A percentile compares a stretch with the other conserved stretches of the same genome.
Conservation (phyloP, 1,140 invertebrate genomes). For the Drosophila repletoides region DNA sequence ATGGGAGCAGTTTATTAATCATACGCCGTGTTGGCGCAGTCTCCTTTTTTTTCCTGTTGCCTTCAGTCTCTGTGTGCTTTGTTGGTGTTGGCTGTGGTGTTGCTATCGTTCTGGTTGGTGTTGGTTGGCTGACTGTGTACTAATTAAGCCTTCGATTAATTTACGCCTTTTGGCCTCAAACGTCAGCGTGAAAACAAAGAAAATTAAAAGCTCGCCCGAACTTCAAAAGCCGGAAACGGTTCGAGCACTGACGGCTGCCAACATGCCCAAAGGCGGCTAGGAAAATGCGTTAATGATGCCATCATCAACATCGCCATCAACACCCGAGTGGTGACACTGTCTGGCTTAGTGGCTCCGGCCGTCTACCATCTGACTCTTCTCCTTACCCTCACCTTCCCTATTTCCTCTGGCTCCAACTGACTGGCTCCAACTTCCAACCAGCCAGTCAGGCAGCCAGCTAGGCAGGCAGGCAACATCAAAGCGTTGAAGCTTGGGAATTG, state of each 20-base stretch:
- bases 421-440: conserved; percentile 19
- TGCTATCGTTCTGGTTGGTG: conserved; percentile 3
- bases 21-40: conserved; percentile 69
- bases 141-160: conserved; percentile 81
- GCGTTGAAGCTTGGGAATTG: conserved; percentile 81
- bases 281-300: conserved; percentile 77
- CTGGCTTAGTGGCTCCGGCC: conserved; percentile 66
- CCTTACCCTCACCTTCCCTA: neutral
- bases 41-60: conserved; percentile 37
- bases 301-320: conserved; percentile 56
- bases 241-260: conserved; percentile 27
- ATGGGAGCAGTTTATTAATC: conserved; percentile 76
- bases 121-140: conserved; percentile 46
- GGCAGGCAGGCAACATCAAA: conserved; percentile 63
- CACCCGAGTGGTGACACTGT: conserved; percentile 67
- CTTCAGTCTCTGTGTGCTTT: neutral
- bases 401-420: neutral
- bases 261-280: conserved; percentile 59
- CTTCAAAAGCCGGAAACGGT: conserved; percentile 77
- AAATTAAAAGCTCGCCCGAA: conserved; percentile 79
- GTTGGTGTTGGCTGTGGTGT: conserved; percentile 13
- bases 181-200: conserved; percentile 75
- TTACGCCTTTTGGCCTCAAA: conserved; percentile 79
- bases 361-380: neutral
- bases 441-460: conserved; percentile 38